Evolutionary conservation across 2,797 vertebrate species (phyloP).

Genomic region (Pogoniulus pusillus): DNA sequence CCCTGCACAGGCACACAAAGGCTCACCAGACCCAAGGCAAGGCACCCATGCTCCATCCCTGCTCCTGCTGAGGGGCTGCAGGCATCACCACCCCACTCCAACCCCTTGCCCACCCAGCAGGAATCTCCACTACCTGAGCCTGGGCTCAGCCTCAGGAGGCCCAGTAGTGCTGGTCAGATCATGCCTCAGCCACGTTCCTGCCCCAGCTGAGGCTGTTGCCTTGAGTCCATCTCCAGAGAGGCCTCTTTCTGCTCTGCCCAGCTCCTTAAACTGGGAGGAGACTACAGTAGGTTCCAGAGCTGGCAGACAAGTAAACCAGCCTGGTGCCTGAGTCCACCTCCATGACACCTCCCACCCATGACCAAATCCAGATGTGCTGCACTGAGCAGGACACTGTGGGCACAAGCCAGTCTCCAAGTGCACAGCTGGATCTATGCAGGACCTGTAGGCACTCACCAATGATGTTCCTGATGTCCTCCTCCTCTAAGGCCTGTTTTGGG

Average conservation of each 20-base stretch:
- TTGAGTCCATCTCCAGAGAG: background rate
- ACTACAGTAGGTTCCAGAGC: background rate
- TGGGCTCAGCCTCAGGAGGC: background rate
- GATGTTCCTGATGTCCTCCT: slow-evolving; percentile 79
- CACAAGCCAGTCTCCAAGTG: rapidly evolving
- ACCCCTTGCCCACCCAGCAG: background rate
- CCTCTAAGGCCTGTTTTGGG: slow-evolving; percentile 67
- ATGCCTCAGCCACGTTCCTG: background rate
- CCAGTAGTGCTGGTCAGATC: background rate
- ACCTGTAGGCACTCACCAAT: slow-evolving; percentile 75
- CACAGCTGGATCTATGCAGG: background rate
- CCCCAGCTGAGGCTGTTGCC: background rate
- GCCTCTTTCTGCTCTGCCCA: background rate
- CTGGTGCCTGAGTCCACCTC: background rate
- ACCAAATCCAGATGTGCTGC: background rate
- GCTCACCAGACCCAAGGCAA: background rate
- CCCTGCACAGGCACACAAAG: slow-evolving; percentile 68
- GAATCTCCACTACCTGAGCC: no score
- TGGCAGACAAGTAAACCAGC: background rate
- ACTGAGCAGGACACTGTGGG: background rate
- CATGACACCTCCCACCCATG: background rate
- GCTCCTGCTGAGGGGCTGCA: background rate
- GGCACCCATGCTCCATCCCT: background rate
- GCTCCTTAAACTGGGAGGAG: background rate
- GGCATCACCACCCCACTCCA: background rate